Evolutionary conservation across 1,140 invertebrate genomes (phyloP).

Genomic region (Trinorchestia longiramus): DNA sequence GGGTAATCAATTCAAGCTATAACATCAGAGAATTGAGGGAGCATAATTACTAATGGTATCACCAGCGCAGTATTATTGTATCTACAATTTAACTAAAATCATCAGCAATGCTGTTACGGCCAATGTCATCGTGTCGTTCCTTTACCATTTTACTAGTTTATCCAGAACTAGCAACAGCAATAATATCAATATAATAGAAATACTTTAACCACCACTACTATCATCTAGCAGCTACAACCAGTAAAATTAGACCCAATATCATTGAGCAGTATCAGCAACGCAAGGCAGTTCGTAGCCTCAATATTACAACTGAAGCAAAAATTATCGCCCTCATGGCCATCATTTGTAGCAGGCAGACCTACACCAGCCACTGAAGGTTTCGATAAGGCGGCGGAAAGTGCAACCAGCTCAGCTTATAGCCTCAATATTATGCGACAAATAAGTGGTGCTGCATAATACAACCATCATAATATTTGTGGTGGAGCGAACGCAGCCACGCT

Average conservation of each 20-base stretch:
- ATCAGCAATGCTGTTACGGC: neutral
- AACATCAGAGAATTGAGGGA: neutral
- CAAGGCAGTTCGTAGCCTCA: neutral
- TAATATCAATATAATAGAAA: neutral
- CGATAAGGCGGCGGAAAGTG: conserved; percentile 19
- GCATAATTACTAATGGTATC: neutral
- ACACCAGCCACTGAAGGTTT: neutral
- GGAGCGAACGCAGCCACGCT: neutral
- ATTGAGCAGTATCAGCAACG: neutral
- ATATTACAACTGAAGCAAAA: neutral
- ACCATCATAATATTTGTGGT: conserved; percentile 5
- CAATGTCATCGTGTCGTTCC: neutral
- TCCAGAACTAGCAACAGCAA: neutral
- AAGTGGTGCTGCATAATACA: conserved; percentile 13
- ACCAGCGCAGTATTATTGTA: neutral
- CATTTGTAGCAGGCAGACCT: neutral
- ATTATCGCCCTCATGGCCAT: neutral
- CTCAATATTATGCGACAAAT: neutral
- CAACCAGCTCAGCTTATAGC: neutral
- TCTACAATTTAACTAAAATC: neutral
- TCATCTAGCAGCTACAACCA: neutral
- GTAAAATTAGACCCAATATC: neutral
- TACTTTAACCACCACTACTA: neutral
- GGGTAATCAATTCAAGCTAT: too few relatives aligned
- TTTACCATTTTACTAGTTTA: neutral